Evolutionary conservation across 37 sponge, comb jelly and placozoan species (phyloP), one percentile per base, ranked within the genome.

Genomic region (Tethya wilhelma): DNA sequence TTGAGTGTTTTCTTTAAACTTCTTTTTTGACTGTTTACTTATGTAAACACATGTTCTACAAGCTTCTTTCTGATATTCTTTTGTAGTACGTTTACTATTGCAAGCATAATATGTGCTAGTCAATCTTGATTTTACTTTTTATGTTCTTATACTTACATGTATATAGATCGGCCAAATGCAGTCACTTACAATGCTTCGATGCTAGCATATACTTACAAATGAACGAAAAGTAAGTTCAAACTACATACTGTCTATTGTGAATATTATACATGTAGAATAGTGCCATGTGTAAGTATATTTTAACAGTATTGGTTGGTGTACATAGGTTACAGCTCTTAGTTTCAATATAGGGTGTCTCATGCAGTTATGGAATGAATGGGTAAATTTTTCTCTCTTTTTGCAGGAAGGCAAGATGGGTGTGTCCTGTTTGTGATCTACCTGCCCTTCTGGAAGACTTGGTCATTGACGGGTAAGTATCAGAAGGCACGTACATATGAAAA

Each of bases 101-200:
- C n/a, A n/a, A n/a, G n/a, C n/a, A n/a, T n/a, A 49, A 19, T 19
- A 49, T 49, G 14, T 49, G 53, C 9, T 49, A 19, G 14, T 49
- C 53, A 49, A 49, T 9, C 14, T 9, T 9, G 53, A 19, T 49
- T 49, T 49, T 19, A 49, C 14, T 49, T 49, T 49, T 49, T 49
- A 49, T 49, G 9, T 49, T 49, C 9, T 49, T 49, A 14, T 14
- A 49, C 14, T 49, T 49, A 49, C 14, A 14, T 49, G 9, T 71
- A 4, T 44, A 44, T 32, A 90, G 98, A 73, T 78, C 91, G 17
- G 66, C 45, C 0, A 44, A 56, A 1, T 98, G 98, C 62, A 88
- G 62, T 17, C 98, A 98, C 83, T 44, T 95, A 29, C 98, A 98
- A 85, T 98, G 98, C 57, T 98, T 98, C 80, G 98, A 98, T 67